Percentiles rank a stretch among this genome's conserved stretches.
Conservation (phyloP, 2,888 invertebrate genomes). For the Pantelozetes paolii region DNA sequence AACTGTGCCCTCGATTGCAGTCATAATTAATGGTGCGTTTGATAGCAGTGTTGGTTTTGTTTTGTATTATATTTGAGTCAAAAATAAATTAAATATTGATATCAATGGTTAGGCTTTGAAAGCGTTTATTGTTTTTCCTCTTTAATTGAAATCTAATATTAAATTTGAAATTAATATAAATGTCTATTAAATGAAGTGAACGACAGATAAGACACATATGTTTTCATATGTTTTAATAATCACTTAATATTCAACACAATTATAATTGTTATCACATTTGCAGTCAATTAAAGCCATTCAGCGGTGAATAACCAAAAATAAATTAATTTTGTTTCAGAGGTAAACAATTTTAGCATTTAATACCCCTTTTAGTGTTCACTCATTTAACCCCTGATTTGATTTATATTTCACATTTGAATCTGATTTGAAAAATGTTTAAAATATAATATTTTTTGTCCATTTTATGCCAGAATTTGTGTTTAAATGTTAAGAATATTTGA, state of each 20-base stretch:
- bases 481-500: too few species aligned
- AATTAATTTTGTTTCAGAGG: constrained; percentile 6
- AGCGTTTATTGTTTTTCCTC: neutral
- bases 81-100: constrained; percentile 4
- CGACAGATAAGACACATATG: neutral
- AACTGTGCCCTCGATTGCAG: too few species aligned
- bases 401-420: too few species aligned
- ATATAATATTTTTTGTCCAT: too few species aligned
- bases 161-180: neutral
- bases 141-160: neutral
- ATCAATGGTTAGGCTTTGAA: neutral
- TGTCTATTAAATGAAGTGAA: neutral
- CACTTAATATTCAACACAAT: neutral
- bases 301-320: too few species aligned
- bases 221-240: neutral
- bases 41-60: neutral
- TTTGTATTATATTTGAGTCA: neutral
- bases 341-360: neutral
- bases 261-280: too few species aligned
- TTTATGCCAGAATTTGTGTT: too few species aligned
- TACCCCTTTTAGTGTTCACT: neutral
- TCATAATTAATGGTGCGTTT: too few species aligned
- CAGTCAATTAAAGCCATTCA: too few species aligned
- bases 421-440: too few species aligned
- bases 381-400: too few species aligned